phyloP scores from a whole-genome alignment of 2,888 invertebrate genomes.

The Brenthis ino region DNA sequence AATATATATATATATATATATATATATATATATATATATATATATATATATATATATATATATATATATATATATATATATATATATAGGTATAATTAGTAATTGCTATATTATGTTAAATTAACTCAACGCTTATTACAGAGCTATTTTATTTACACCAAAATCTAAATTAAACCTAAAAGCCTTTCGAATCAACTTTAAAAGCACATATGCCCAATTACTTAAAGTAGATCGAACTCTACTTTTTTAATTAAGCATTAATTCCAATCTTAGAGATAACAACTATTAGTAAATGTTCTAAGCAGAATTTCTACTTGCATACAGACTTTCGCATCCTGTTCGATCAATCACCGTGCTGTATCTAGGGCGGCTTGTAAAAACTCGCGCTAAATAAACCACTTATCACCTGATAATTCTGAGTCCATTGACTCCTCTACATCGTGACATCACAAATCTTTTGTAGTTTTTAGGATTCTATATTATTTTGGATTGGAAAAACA shows the following conservation, averaged over 20 bases:
- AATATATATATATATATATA: no score
- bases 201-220: not conserved
- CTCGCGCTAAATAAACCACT: conserved; percentile 50
- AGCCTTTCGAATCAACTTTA: not conserved
- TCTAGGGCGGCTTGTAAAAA: conserved; percentile 53
- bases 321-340: conserved; percentile 46
- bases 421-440: conserved; percentile 49
- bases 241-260: conserved; percentile 5
- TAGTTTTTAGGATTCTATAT: not conserved
- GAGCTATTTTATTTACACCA: no score
- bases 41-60: no score
- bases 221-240: not conserved
- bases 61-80: no score
- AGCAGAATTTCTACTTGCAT: conserved; percentile 19
- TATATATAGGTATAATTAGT: no score
- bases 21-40: no score
- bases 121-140: no score
- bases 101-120: no score
- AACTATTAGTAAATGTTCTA: conserved; percentile 9
- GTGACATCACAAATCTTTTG: conserved; percentile 42
- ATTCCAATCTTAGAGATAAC: conserved; percentile 8
- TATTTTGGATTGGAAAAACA: conserved; percentile 8
- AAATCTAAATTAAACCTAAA: not conserved
- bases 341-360: conserved; percentile 53
- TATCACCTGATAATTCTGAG: conserved; percentile 55